Evolutionary conservation across 2,797 vertebrate genomes (phyloP).

Genomic region (Buceros bicornis): DNA sequence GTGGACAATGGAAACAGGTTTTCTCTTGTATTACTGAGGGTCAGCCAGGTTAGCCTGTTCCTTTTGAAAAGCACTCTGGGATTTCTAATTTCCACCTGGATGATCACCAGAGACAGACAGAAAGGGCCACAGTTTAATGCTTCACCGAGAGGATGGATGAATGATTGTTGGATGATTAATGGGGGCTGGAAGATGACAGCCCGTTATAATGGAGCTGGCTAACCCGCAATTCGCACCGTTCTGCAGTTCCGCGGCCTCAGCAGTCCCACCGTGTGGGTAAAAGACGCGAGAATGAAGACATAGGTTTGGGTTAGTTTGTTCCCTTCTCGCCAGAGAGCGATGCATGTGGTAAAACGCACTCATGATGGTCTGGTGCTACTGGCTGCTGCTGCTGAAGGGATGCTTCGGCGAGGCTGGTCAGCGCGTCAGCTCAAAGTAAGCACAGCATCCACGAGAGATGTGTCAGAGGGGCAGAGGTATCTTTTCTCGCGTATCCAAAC

Average conservation of each 20-base stretch:
- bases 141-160: slow-evolving; percentile 65
- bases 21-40: slow-evolving; percentile 65
- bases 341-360: not conserved
- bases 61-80: slow-evolving; percentile 72
- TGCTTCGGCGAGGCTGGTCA: not conserved
- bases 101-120: slow-evolving; percentile 72
- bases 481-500: not conserved
- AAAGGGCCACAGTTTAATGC: slow-evolving; percentile 74
- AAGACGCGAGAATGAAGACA: not conserved
- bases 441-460: not conserved
- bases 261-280: not conserved
- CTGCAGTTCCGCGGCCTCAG: slow-evolving; percentile 35
- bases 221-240: slow-evolving; percentile 57
- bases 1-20: slow-evolving; percentile 68
- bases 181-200: slow-evolving; percentile 70
- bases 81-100: slow-evolving; percentile 79
- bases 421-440: accelerated
- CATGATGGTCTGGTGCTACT: not conserved
- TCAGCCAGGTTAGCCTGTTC: slow-evolving; percentile 64
- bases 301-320: not conserved
- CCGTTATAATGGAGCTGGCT: slow-evolving; percentile 66
- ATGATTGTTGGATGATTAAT: slow-evolving; percentile 78
- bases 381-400: not conserved
- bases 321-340: not conserved
- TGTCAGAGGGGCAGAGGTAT: not conserved